Evolutionary conservation across 1,140 invertebrate genomes (phyloP), one percentile per base, ranked within the genome.

Genomic region (Dinoponera quadriceps): DNA sequence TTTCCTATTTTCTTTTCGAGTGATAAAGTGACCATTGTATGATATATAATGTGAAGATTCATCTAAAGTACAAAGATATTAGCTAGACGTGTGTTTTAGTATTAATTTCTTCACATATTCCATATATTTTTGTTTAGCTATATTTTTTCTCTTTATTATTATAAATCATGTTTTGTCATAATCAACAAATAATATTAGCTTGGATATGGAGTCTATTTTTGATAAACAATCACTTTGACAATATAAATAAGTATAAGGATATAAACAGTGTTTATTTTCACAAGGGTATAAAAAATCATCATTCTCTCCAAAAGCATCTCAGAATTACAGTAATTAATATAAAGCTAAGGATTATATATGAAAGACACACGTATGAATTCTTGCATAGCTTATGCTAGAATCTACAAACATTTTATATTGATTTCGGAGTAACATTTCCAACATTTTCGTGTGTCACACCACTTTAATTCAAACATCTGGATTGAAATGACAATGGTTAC

Each of bases 251-350:
- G 22, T 16, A 57, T 27, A 44, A 29, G 14, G 44, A 44, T 55
- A n/a, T 77, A 27, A 69, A 54, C 25, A 13, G 11, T 38, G 13
- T 48, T 27, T 75, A 1, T 51, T 2, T 48, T 44, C 22, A 16
- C 27, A 33, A 29, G 18, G 49, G 44, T 78, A 78, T 44, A 38
- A 68, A 75, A 57, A 68, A 55, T 68, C 18, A 68, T 66, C 65
- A 13, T 33, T 63, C 7, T 54, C 1, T 68, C 25, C 3, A 20
- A 54, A 54, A 13, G 5, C 55, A 27, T 14, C n/a, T 29, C 14
- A 48, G 2, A 27, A 38, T 60, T 51, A 16, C 18, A 65, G 9
- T 29, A 22, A 13, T 65, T 63, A 14, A 22, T 3, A 25, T 54
- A 9, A 66, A 62, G 11, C n/a, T 7, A 4, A 2, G 22, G 22